Base-by-base conservation (phyloP, 92 coral and sea anemone genomes). In the Meandrina meandrites region DNA sequence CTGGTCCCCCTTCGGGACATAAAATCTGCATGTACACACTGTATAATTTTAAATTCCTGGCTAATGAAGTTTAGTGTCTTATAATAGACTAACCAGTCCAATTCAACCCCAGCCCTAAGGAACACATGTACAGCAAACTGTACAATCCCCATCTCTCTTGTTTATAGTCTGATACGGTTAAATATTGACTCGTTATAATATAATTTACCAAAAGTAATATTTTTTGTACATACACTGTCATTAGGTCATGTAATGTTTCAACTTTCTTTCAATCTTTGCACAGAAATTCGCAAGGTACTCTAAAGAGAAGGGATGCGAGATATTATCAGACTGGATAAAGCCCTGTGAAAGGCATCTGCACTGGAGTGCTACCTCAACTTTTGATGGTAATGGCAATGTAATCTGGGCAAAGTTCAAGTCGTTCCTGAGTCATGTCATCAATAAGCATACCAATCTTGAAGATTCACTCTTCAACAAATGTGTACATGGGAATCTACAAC, bases 401-500 rank as follows among this genome's bases (percentile, higher is more conserved):
- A 90, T 90, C 5, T 90, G 91, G 93, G 88, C 91, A n/a, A 90
- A 90, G 48, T 87, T 87, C 57, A 87, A 90, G 78, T 78, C 93
- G 10, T 90, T 81, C 48, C 64, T 87, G 37, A 75, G 81, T 67
- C 93, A 87, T 66, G 85, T 90, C 16, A 28, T 70, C 36, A 87
- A 90, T 48, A 87, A 82, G 81, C 93, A 90, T 48, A 40, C 78
- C 35, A 62, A 68, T 64, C 82, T 87, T 10, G 87, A 72, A 53
- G 93, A 90, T 70, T 91, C 93, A 24, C 34, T 90, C 30, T 90
- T 90, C 47, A 86, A 77, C 53, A 57, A 87, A 57, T 90, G 93
- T 76, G 85, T 62, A 19, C 91, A 90, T 82, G 76, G 80, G 21
- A 19, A 82, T 48, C 67, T 87, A 28, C 54, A 78, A 24, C 90